phyloP scores from a whole-genome alignment of 2,888 invertebrate species.

The Sclerodermus sp. region DNA sequence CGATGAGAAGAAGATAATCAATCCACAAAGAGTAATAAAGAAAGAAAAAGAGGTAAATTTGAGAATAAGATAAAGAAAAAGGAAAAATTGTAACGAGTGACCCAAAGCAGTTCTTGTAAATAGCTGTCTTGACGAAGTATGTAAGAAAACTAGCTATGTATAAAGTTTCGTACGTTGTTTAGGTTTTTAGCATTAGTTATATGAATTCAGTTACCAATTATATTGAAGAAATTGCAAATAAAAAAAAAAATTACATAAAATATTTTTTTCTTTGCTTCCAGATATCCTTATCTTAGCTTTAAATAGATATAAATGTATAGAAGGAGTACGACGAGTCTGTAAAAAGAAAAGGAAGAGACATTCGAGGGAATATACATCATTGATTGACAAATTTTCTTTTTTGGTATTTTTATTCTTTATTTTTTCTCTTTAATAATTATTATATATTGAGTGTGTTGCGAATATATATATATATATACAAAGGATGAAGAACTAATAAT shows the following conservation, averaged over 20 bases:
- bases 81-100: conserved; percentile 19
- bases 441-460: conserved; percentile 54
- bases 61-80: conserved; percentile 6
- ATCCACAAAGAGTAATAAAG: too few species aligned
- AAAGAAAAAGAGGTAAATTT: too few species aligned
- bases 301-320: conserved; percentile 19
- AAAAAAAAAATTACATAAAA: conserved; percentile 34
- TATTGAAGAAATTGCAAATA: conserved; percentile 48
- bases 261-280: not conserved
- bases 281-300: not conserved
- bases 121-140: conserved; percentile 40
- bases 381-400: conserved; percentile 1
- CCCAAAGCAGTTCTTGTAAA: conserved; percentile 41
- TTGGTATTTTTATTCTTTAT: conserved; percentile 5
- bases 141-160: conserved; percentile 46
- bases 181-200: conserved; percentile 51
- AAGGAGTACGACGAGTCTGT: too few species aligned
- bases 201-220: conserved; percentile 53
- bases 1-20: too few species aligned
- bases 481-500: conserved; percentile 55
- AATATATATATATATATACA: conserved; percentile 58
- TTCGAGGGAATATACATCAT: not conserved
- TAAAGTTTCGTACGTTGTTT: conserved; percentile 53
- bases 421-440: conserved; percentile 47
- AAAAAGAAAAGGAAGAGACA: too few species aligned